Evolutionary conservation across 2,888 invertebrate species (phyloP), one percentile per base, ranked within the genome.

Genomic region (Leptarthrus brevirostris): DNA sequence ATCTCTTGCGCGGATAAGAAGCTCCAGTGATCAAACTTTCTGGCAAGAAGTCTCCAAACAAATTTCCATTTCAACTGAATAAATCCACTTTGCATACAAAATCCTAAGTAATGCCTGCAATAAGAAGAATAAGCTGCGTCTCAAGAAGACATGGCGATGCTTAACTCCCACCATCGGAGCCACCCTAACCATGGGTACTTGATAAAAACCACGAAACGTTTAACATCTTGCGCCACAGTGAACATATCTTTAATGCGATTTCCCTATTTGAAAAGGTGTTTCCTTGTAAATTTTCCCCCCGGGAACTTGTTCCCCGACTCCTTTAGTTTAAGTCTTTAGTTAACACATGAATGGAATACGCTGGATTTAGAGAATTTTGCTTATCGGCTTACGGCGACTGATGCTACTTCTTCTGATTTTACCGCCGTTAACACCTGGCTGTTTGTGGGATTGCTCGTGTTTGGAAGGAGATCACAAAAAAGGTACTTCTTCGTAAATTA

Each of bases 11-110:
- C 12, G 40, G 12, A 40, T 40, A 40, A 40, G 40, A n/a, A 40
- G n/a, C 40, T 40, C 40, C 3, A 58, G 10, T 58, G 58, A 36
- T 40, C 58, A 58, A 58, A 58, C 36, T 58, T 20, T 14, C 3
- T 58, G 10, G 20, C 36, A 58, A 58, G 58, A 20, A 58, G 58
- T 78, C 64, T 58, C 78, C 78, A 77, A 78, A 77, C 74, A 81
- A 81, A 83, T 83, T 83, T 82, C 81, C 81, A 83, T 83, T 82
- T 81, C 81, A 82, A 82, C 80, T 82, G 81, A 83, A 83, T 83
- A 83, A 84, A 83, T 83, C 82, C 81, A 81, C 81, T 81, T 83
- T 80, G 81, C 81, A 82, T 83, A 81, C 77, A 34, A 75, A 58
- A 58, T 58, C 58, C 36, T 36, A 58, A 58, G 20, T 58, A 58